phyloP scores from a whole-genome alignment of 1,140 invertebrate species.

The Planococcus citri region DNA sequence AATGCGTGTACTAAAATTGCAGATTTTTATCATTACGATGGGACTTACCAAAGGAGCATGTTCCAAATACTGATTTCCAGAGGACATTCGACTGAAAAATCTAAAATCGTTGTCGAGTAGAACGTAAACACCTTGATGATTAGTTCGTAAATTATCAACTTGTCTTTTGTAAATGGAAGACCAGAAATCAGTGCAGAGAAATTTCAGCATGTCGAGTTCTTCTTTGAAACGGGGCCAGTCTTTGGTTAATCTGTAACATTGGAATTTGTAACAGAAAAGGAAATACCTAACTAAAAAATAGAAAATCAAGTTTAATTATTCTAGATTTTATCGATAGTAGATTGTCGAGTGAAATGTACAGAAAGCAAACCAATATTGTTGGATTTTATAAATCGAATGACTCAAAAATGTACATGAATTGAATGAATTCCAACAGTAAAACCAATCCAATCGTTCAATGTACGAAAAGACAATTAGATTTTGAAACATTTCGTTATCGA shows the following conservation, averaged over 20 bases:
- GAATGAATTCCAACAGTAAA: too few relatives aligned
- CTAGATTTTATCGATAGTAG: too few relatives aligned
- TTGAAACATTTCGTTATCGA: too few relatives aligned
- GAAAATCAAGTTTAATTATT: neutral
- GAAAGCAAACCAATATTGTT: too few relatives aligned
- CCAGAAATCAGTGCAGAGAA: constrained; percentile 99
- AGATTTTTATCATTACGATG: neutral
- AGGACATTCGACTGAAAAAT: constrained; percentile 76
- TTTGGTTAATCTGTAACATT: constrained; percentile 56
- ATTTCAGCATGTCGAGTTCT: constrained; percentile 96
- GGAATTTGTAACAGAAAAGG: neutral
- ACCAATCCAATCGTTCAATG: too few relatives aligned
- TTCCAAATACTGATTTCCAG: constrained; percentile 81
- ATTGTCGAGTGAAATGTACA: too few relatives aligned
- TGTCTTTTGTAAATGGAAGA: constrained; percentile 92
- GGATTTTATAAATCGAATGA: too few relatives aligned
- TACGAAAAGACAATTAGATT: too few relatives aligned
- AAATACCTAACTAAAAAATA: neutral
- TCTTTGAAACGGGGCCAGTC: constrained; percentile 91
- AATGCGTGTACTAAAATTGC: neutral
- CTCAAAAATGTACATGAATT: too few relatives aligned
- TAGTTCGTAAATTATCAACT: constrained; percentile 95
- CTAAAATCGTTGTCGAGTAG: constrained; percentile 93
- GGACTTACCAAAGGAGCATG: constrained; percentile 62
- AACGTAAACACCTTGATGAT: constrained; percentile 96